phyloP scores from a whole-genome alignment of 2,113 vertebrate species.

The Planiliza haematocheilus region DNA sequence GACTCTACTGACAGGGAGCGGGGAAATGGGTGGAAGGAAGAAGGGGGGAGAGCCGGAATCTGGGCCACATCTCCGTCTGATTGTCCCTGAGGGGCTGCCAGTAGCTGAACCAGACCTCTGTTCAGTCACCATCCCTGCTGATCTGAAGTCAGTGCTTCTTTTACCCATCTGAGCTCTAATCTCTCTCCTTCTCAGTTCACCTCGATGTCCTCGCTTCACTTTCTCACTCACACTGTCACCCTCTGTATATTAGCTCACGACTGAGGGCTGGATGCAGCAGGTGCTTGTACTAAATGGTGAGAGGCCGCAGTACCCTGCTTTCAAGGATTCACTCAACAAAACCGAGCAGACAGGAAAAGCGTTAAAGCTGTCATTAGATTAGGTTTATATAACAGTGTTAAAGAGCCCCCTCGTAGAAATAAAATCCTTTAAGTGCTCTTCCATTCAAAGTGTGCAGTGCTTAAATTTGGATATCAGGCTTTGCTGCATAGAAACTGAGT shows the following conservation, averaged over 20 bases:
- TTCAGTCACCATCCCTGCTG: conserved; percentile 46
- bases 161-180: not conserved
- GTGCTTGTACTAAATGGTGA: conserved; percentile 38
- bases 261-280: conserved; percentile 26
- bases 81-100: conserved; percentile 49
- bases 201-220: not conserved
- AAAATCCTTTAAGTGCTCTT: not conserved
- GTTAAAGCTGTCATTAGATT: not conserved
- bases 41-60: conserved; percentile 34
- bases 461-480: too few species aligned
- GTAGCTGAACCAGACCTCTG: conserved; percentile 57
- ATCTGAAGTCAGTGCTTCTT: conserved; percentile 39
- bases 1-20: conserved; percentile 40
- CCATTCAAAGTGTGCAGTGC: too few species aligned
- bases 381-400: not conserved
- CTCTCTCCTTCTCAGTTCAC: not conserved
- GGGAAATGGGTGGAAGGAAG: conserved; percentile 21
- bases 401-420: not conserved
- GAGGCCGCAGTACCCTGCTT: not conserved
- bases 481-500: too few species aligned
- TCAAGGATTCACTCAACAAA: not conserved
- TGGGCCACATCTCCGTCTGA: conserved; percentile 59
- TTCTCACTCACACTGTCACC: conserved; percentile 18
- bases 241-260: conserved; percentile 23
- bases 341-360: not conserved